Base-by-base conservation (phyloP, 2,797 vertebrate genomes). In the Pterois miles region DNA sequence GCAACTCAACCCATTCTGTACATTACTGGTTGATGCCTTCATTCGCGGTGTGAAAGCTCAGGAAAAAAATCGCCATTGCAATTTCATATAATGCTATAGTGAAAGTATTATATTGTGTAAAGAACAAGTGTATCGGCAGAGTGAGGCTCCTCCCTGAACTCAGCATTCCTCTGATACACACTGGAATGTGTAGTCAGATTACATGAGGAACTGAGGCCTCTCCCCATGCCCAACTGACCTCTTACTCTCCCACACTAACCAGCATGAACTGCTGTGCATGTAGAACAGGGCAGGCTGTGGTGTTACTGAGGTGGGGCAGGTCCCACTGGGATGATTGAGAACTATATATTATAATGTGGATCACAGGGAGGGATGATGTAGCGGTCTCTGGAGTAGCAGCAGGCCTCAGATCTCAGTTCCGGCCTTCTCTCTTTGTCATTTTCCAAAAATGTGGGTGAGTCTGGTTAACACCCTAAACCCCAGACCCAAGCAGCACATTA, bases 401-500 rank as follows among this genome's bases (percentile, higher is more conserved):
- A 82, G 79, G 75, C 81, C 82, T 92, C 88, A 81, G 81, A 94
- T 94, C 90, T 88, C 65, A 77, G 81, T 93, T 91, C 91, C 80
- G 89, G 87, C 82, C 22, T 80, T 70, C 72, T 89, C 75, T 75
- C 75, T 93, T 94, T 94, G 92, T 96, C 94, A 94, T 93, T 89
- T 90, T 89, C 85, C 84, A 95, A 93, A 95, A 94, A 95, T 96
- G 94, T 95, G 95, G 94, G 94, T 93, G 94, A 95, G 93, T 88
- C 93, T 91, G 90, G 95, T 94, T 93, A 95, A 95, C 94, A 95
- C 95, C 95, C 94, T 90, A 87, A 94, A 93, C 78, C 88, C 81
- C 82, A 81, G 85, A 89, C 87, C 89, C 81, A 83, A 88, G 81
- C 84, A 89, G 83, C 85, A 88, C 89, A 93, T 90, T 89, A 85